Conservation (phyloP, 2,888 invertebrate genomes). For the Hyposoter dolosus region DNA sequence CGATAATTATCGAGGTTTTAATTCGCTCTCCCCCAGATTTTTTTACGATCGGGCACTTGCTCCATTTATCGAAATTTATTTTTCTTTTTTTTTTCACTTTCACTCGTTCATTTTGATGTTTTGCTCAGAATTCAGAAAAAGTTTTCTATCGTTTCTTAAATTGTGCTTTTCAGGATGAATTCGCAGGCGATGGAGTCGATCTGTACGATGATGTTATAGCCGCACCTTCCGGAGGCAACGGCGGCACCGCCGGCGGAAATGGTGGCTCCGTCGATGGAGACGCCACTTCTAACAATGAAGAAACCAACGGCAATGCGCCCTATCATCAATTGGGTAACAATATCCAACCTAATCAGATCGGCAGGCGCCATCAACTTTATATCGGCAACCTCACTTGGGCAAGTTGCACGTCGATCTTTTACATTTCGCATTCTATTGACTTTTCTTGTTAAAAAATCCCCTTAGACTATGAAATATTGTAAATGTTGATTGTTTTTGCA, state of each 20-base stretch:
- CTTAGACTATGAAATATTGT: too few species aligned
- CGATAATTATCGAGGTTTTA: background rate
- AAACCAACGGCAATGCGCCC: slow-evolving; percentile 90
- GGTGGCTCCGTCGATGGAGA: slow-evolving; percentile 87
- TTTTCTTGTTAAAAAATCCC: slow-evolving; percentile 59
- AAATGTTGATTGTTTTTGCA: too few species aligned
- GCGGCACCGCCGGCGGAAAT: slow-evolving; percentile 79
- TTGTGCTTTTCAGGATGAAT: slow-evolving; percentile 89
- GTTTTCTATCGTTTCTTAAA: slow-evolving; percentile 5
- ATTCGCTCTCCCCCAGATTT: background rate
- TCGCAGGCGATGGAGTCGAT: slow-evolving; percentile 95
- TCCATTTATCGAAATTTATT: background rate
- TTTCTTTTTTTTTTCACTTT: background rate
- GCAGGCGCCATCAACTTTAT: slow-evolving; percentile 95
- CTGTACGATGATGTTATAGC: slow-evolving; percentile 98
- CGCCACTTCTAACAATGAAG: slow-evolving; percentile 88
- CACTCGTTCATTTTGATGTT: too few species aligned
- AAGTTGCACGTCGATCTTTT: slow-evolving; percentile 80
- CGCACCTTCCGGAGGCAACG: slow-evolving; percentile 87
- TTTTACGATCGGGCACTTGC: background rate
- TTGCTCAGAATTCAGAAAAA: background rate
- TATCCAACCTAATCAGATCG: slow-evolving; percentile 89
- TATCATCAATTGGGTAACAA: slow-evolving; percentile 90
- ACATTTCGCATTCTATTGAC: background rate
- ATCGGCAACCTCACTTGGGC: slow-evolving; percentile 99